These are phyloP conservation scores for Lethenteron reissneri DNA, from an alignment of 2,113 vertebrate genomes.

Conservation along the genomic window DNA sequence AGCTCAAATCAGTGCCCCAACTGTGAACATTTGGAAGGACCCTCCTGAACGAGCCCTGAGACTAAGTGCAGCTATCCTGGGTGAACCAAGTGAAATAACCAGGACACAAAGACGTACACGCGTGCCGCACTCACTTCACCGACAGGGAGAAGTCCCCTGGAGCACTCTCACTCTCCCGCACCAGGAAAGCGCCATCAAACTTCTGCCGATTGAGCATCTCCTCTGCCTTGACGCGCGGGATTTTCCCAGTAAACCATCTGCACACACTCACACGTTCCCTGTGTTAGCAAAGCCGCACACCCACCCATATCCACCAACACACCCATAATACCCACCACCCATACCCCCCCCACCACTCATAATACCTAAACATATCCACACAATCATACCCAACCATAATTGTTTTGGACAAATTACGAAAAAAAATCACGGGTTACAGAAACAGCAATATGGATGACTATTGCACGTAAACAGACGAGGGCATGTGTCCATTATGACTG, in stretches of 20 bases:
- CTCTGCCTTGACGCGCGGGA: conserved; percentile 86
- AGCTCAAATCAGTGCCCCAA: no score
- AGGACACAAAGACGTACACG: no score
- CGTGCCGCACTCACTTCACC: conserved; percentile 51
- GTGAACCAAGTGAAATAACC: no score
- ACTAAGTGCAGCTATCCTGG: no score
- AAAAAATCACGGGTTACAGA: no score
- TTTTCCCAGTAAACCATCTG: conserved; percentile 99
- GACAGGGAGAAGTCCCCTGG: conserved; percentile 95
- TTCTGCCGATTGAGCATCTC: conserved; percentile 97
- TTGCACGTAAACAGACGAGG: no score
- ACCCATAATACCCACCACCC: background rate
- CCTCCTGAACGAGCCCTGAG: no score
- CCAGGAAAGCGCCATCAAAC: conserved; percentile 89
- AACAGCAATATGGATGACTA: no score
- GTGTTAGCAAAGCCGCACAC: background rate
- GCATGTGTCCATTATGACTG: no score
- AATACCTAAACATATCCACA: background rate
- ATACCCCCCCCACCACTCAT: background rate
- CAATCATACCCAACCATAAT: background rate
- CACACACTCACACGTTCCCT: background rate
- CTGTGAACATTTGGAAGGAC: no score
- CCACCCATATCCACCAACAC: background rate
- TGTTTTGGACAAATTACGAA: no score
- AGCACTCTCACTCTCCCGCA: conserved; percentile 92